Percentiles rank a stretch among this genome's conserved stretches.
These are phyloP conservation scores for Leucopsar rothschildi DNA, from an alignment of 2,113 vertebrate genomes.

Conservation along the genomic window DNA sequence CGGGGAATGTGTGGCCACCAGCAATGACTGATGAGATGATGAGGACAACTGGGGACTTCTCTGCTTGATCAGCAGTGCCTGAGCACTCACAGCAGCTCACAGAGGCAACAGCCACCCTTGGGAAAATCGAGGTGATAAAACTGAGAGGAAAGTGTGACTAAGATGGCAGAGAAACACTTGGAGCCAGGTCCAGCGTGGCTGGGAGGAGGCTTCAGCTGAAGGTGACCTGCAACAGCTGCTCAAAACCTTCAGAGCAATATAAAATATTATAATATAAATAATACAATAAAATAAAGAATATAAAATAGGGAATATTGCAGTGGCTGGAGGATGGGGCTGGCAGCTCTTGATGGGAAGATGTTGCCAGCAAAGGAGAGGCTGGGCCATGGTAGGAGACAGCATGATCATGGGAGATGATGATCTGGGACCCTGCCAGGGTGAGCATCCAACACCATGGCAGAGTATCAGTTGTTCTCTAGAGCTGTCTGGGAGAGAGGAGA, in stretches of 20 bases:
- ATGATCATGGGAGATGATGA: background rate
- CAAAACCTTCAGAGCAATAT: background rate
- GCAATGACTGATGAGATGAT: background rate
- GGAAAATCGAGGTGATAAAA: background rate
- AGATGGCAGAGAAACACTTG: background rate
- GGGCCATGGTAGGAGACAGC: background rate
- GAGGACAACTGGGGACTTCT: background rate
- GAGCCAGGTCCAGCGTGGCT: fast-evolving
- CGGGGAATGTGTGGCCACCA: fast-evolving
- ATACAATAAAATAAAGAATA: too few relatives aligned
- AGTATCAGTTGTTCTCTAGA: background rate
- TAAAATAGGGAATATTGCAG: background rate
- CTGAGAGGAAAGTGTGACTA: background rate
- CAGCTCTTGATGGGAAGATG: background rate
- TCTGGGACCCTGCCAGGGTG: background rate
- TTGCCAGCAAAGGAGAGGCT: background rate
- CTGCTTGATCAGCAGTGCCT: background rate
- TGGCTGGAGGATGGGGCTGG: background rate
- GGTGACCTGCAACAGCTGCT: background rate
- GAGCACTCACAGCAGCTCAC: background rate
- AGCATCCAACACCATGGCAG: background rate
- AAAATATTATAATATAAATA: background rate
- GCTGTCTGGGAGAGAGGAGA: background rate
- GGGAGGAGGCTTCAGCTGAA: background rate
- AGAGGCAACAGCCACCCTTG: background rate